Evolutionary conservation across 2,113 vertebrate genomes (phyloP).

Genomic region (Pan paniscus): DNA sequence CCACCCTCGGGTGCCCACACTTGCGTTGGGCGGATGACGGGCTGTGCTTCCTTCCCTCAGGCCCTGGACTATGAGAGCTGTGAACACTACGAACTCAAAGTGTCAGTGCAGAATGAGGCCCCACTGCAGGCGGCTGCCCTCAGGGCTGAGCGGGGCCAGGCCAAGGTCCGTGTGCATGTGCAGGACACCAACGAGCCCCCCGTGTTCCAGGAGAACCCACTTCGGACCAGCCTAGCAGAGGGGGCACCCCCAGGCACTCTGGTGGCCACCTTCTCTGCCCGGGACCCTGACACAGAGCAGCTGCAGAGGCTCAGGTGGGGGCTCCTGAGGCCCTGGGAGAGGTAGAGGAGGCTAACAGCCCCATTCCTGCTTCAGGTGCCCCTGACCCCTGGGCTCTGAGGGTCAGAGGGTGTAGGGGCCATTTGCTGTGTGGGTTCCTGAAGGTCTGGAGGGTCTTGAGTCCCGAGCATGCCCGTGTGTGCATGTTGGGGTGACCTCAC

Average conservation of each 20-base stretch:
- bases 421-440: too few species aligned
- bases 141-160: constrained; percentile 80
- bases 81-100: constrained; percentile 80
- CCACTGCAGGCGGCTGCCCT: constrained; percentile 84
- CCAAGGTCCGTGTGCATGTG: constrained; percentile 87
- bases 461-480: accelerated
- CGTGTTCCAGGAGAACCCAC: constrained; percentile 89
- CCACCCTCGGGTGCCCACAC: accelerated
- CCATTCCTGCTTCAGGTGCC: accelerated
- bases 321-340: too few species aligned
- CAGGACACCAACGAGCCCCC: constrained; percentile 93
- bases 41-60: constrained; percentile 71
- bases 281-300: constrained; percentile 88
- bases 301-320: constrained; percentile 60
- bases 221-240: constrained; percentile 88
- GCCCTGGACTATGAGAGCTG: constrained; percentile 91
- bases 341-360: background rate
- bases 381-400: background rate
- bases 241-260: constrained; percentile 87
- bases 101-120: constrained; percentile 89
- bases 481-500: too few species aligned
- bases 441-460: background rate
- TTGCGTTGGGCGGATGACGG: accelerated
- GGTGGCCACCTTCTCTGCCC: constrained; percentile 87
- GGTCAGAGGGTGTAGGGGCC: background rate